Percentiles rank a stretch among this genome's conserved stretches.
Conservation (phyloP, 2,113 vertebrate species). For the Catharus fuscescens region DNA sequence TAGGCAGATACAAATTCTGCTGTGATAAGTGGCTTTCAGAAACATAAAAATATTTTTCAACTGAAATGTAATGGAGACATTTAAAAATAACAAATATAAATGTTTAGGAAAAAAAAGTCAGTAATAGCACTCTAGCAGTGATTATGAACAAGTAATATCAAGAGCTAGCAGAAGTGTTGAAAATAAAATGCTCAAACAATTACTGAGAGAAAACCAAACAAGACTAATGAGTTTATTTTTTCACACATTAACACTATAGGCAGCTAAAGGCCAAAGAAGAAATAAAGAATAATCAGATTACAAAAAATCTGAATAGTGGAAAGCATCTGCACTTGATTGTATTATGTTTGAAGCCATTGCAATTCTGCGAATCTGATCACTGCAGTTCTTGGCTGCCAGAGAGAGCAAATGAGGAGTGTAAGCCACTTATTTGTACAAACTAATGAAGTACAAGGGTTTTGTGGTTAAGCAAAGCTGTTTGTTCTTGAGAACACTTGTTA, state of each 20-base stretch:
- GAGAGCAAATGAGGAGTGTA: neutral
- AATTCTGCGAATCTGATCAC: neutral
- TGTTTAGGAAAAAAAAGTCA: neutral
- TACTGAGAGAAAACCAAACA: neutral
- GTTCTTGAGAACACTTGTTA: neutral
- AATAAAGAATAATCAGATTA: neutral
- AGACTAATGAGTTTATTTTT: neutral
- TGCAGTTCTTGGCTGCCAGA: neutral
- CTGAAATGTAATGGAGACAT: neutral
- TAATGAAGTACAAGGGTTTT: neutral
- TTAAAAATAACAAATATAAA: neutral
- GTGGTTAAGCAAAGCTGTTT: neutral
- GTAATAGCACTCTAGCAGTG: neutral
- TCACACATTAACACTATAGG: neutral
- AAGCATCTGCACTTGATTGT: neutral
- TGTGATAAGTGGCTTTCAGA: neutral
- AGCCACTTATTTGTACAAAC: neutral
- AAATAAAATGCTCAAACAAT: neutral
- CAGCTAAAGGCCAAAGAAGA: neutral
- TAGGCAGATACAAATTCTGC: neutral
- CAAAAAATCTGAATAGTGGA: neutral
- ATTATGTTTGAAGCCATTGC: neutral
- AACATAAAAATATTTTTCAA: neutral
- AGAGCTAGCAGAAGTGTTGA: neutral
- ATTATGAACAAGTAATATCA: rapidly evolving